Percentiles rank a stretch among this genome's conserved stretches.
Evolutionary conservation across 1,140 invertebrate species (phyloP).

Genomic region (Aphaenogaster ashmeadi): DNA sequence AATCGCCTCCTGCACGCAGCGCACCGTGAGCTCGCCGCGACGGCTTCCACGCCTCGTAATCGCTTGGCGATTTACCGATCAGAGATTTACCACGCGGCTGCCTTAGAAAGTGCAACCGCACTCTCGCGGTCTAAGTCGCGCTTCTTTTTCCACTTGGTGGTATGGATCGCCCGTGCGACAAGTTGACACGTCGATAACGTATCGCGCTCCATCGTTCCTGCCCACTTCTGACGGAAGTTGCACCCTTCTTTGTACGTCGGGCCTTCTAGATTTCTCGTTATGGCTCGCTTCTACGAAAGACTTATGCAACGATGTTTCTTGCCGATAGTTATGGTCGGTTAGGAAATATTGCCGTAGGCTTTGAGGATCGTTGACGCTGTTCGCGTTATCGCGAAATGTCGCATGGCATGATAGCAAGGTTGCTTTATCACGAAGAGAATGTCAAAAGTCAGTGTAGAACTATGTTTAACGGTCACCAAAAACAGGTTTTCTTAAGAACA

Average conservation of each 20-base stretch:
- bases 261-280: constrained; percentile 56
- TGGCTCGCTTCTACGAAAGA: constrained; percentile 40
- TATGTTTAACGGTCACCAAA: not conserved
- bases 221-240: constrained; percentile 52
- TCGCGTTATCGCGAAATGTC: constrained; percentile 36
- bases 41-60: constrained; percentile 65
- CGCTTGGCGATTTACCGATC: constrained; percentile 68
- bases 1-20: constrained; percentile 74
- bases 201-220: constrained; percentile 51
- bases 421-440: not conserved
- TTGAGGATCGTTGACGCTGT: constrained; percentile 52
- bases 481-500: not conserved
- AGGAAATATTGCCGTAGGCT: constrained; percentile 30
- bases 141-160: not conserved
- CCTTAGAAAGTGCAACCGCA: constrained; percentile 72
- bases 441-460: not conserved
- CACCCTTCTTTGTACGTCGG: constrained; percentile 48
- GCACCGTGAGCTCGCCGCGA: constrained; percentile 14
- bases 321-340: constrained; percentile 56
- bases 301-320: constrained; percentile 57
- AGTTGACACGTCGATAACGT: constrained; percentile 37
- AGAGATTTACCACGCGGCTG: constrained; percentile 58
- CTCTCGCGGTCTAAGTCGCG: constrained; percentile 31
- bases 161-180: constrained; percentile 16
- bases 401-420: constrained; percentile 33